Percentiles rank a stretch among this genome's conserved stretches.
These are phyloP conservation scores for Aspiorhynchus laticeps DNA, from an alignment of 2,113 vertebrate species.

Conservation along the genomic window DNA sequence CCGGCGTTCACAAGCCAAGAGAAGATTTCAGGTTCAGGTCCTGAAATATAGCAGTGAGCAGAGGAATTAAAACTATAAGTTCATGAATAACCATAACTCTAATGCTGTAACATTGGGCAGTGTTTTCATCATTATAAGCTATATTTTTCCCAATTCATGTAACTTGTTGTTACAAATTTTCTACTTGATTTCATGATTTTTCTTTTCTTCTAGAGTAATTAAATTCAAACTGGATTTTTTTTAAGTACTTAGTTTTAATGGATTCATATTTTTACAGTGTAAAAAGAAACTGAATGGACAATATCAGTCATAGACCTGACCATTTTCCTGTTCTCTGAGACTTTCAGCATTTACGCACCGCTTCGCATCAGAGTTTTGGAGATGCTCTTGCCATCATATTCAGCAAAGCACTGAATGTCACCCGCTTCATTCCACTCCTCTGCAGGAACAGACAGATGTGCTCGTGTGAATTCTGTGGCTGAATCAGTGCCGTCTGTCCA, in stretches of 20 bases:
- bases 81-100: background rate
- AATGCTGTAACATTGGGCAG: background rate
- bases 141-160: too few relatives aligned
- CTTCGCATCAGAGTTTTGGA: conserved; percentile 17
- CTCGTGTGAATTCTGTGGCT: conserved; percentile 36
- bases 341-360: background rate
- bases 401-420: conserved; percentile 39
- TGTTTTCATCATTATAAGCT: background rate
- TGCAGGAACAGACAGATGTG: conserved; percentile 18
- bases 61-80: background rate
- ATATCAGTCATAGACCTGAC: background rate
- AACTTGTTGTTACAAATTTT: too few relatives aligned
- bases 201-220: background rate
- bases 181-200: background rate
- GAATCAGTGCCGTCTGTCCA: conserved; percentile 40
- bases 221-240: background rate
- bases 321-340: background rate
- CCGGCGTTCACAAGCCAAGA: background rate
- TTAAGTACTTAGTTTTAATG: too few relatives aligned
- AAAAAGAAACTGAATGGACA: background rate
- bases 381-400: background rate
- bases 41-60: background rate
- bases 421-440: conserved; percentile 3
- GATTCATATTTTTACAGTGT: too few relatives aligned
- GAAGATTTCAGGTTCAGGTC: background rate